phyloP scores from a whole-genome alignment of 2,113 vertebrate genomes.

The Pomatostomus ruficeps region DNA sequence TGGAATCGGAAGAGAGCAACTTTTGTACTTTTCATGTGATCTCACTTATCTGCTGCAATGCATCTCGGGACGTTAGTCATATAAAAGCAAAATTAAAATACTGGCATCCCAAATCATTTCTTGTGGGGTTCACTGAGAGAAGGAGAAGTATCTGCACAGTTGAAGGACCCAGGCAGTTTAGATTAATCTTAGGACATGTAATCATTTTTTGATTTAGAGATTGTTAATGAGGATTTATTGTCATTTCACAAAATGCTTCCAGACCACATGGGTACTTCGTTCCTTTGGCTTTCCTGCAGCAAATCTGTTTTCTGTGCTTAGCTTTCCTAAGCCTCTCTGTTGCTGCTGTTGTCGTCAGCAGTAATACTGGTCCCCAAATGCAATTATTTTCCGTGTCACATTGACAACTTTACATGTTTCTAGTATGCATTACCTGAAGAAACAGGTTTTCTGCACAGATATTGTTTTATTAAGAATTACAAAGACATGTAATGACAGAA shows the following conservation, averaged over 20 bases:
- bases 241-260: not conserved
- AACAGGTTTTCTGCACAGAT: not conserved
- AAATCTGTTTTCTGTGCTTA: constrained; percentile 8
- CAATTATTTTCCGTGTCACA: not conserved
- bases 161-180: not conserved
- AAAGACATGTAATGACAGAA: not conserved
- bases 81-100: not conserved
- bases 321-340: not conserved
- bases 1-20: fast-evolving
- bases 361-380: not conserved
- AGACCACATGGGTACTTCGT: not conserved
- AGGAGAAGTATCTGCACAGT: not conserved
- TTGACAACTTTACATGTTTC: not conserved
- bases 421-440: not conserved
- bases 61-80: not conserved
- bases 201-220: not conserved
- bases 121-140: not conserved
- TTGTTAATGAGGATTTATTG: not conserved
- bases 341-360: not conserved
- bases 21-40: not conserved
- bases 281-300: not conserved
- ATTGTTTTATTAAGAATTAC: not conserved
- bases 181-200: not conserved
- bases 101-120: not conserved
- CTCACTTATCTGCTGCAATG: not conserved